Evolutionary conservation across 2,888 invertebrate genomes (phyloP).

Genomic region (Sarcophaga subvicina): DNA sequence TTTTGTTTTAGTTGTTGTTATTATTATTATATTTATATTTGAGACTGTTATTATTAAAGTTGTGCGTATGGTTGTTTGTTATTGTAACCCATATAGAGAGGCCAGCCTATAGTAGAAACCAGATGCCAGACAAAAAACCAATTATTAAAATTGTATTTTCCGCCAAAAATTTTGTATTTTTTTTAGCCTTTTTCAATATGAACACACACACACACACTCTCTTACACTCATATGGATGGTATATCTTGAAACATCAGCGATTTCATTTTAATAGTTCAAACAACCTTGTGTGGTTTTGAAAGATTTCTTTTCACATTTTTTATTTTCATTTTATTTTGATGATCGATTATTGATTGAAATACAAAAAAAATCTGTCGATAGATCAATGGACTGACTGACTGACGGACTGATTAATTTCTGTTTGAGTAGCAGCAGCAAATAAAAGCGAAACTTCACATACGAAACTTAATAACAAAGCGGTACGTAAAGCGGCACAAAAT

Average conservation of each 20-base stretch:
- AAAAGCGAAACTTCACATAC: constrained; percentile 35
- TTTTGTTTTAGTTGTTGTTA: constrained; percentile 7
- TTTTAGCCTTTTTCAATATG: too few species aligned
- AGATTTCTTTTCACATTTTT: background rate
- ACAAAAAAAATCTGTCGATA: constrained; percentile 50
- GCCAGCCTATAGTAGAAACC: constrained; percentile 48
- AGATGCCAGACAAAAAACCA: constrained; percentile 76
- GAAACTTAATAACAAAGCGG: constrained; percentile 60
- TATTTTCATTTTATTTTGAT: constrained; percentile 3
- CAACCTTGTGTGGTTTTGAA: constrained; percentile 32
- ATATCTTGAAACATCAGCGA: background rate
- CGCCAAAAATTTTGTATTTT: constrained; percentile 36
- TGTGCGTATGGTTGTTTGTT: constrained; percentile 72
- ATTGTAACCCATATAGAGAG: constrained; percentile 55
- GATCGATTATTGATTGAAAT: constrained; percentile 53
- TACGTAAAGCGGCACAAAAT: background rate
- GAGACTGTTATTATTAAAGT: constrained; percentile 58
- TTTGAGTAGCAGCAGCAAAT: constrained; percentile 24
- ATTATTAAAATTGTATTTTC: constrained; percentile 80
- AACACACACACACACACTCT: constrained; percentile 22
- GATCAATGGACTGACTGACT: constrained; percentile 65
- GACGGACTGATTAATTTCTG: constrained; percentile 48
- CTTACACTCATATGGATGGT: background rate
- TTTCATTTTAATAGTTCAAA: background rate
- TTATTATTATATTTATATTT: constrained; percentile 43